Conservation (phyloP, 2,113 vertebrate genomes). For the Cyanoramphus novaezelandiae region DNA sequence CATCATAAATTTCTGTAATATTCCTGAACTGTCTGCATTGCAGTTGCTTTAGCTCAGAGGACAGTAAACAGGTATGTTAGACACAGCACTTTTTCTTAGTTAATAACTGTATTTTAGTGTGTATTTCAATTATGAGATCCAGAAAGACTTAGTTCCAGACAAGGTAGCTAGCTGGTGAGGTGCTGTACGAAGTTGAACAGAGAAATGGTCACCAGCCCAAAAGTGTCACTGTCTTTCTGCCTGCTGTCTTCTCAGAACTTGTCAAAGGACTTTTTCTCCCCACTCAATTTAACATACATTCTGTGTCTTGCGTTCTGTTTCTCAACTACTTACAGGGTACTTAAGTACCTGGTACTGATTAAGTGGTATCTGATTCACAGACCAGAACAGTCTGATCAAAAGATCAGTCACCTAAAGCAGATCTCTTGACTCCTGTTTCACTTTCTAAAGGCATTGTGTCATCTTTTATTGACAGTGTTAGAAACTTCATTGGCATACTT, state of each 20-base stretch:
- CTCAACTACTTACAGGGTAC: background rate
- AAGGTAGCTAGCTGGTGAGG: background rate
- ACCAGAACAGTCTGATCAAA: background rate
- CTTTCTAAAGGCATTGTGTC: background rate
- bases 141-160: fast-evolving
- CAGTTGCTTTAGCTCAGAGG: background rate
- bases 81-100: background rate
- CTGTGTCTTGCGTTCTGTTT: background rate
- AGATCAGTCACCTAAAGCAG: background rate
- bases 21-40: background rate
- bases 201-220: background rate
- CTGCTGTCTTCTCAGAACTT: background rate
- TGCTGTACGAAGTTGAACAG: background rate
- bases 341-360: background rate
- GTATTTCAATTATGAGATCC: background rate
- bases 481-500: background rate
- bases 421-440: background rate
- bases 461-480: background rate
- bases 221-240: background rate
- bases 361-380: background rate
- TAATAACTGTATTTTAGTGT: background rate
- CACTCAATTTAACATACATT: background rate
- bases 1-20: background rate
- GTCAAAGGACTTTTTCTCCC: background rate
- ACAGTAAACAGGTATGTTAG: background rate